Conservation (phyloP, 1,140 invertebrate species). For the Megathymus violae region DNA sequence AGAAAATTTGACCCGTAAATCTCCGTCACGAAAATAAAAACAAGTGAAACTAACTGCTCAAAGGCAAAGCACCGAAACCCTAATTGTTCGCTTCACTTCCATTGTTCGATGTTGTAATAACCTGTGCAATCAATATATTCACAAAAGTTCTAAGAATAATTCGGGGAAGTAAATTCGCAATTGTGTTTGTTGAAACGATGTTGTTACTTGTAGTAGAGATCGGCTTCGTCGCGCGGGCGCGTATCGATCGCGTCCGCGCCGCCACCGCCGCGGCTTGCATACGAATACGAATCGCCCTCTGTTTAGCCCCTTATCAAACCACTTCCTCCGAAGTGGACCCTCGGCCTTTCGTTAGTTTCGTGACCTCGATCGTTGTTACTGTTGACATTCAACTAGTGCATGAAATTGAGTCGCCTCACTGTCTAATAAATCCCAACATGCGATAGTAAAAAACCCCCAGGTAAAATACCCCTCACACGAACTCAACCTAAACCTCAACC, state of each 20-base stretch:
- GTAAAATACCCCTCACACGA: slow-evolving; percentile 29
- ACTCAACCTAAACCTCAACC: slow-evolving; percentile 25
- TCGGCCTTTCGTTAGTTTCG: slow-evolving; percentile 65
- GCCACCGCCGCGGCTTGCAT: slow-evolving; percentile 71
- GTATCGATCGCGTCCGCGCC: slow-evolving; percentile 74
- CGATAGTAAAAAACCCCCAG: slow-evolving; percentile 15
- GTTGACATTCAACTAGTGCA: slow-evolving; percentile 40
- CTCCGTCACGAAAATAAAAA: no score
- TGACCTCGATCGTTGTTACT: slow-evolving; percentile 62
- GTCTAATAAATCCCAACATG: slow-evolving; percentile 7
- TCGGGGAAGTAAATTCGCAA: slow-evolving; percentile 50
- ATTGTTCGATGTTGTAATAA: neutral
- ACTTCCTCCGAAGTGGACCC: slow-evolving; percentile 62
- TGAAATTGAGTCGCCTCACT: slow-evolving; percentile 1
- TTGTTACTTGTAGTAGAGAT: slow-evolving; percentile 54
- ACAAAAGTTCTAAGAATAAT: slow-evolving; percentile 22
- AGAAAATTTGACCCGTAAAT: no score
- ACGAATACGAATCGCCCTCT: slow-evolving; percentile 75
- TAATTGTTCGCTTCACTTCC: neutral
- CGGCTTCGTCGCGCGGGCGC: slow-evolving; percentile 76
- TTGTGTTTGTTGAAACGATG: slow-evolving; percentile 60
- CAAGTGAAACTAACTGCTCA: no score
- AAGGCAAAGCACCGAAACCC: neutral
- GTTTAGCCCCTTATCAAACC: slow-evolving; percentile 68
- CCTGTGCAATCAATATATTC: neutral